These are phyloP conservation scores for Acinonyx jubatus DNA, from an alignment of 2,113 vertebrate genomes.

Conservation along the genomic window DNA sequence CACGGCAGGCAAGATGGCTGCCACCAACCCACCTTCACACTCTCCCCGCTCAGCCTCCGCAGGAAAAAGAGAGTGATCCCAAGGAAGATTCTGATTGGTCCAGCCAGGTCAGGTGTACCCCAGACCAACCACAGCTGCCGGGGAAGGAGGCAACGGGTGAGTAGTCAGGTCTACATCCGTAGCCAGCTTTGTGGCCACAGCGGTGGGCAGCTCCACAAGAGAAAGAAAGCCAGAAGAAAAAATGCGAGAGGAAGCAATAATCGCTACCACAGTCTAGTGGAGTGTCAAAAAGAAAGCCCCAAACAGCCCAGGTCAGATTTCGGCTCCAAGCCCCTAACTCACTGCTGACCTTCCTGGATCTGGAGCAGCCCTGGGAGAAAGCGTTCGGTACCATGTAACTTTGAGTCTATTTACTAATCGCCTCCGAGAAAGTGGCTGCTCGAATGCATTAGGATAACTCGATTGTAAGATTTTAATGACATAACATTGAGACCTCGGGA, in stretches of 20 bases:
- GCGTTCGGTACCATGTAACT: not conserved
- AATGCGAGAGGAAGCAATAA: not conserved
- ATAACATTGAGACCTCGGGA: conserved; percentile 55
- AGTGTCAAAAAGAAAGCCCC: not conserved
- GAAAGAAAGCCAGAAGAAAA: not conserved
- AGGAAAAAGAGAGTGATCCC: not conserved
- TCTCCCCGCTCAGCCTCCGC: not conserved
- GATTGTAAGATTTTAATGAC: conserved; percentile 76
- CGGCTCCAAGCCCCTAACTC: not conserved
- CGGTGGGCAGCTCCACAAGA: not conserved
- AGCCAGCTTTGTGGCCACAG: not conserved
- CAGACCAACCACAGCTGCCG: not conserved
- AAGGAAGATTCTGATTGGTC: conserved; percentile 47
- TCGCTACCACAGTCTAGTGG: not conserved
- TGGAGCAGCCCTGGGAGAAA: not conserved
- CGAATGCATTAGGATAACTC: conserved; percentile 71
- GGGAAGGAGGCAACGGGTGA: not conserved
- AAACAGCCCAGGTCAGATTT: not conserved
- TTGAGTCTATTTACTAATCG: conserved; percentile 57
- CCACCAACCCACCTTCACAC: not conserved
- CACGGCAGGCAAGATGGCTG: not conserved
- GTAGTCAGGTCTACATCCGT: not conserved
- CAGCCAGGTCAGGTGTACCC: not conserved
- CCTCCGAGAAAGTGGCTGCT: conserved; percentile 48
- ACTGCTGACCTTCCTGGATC: not conserved